Evolutionary conservation across 2,797 vertebrate species (phyloP), one percentile per base, ranked within the genome.

Genomic region (Bradypus variegatus): DNA sequence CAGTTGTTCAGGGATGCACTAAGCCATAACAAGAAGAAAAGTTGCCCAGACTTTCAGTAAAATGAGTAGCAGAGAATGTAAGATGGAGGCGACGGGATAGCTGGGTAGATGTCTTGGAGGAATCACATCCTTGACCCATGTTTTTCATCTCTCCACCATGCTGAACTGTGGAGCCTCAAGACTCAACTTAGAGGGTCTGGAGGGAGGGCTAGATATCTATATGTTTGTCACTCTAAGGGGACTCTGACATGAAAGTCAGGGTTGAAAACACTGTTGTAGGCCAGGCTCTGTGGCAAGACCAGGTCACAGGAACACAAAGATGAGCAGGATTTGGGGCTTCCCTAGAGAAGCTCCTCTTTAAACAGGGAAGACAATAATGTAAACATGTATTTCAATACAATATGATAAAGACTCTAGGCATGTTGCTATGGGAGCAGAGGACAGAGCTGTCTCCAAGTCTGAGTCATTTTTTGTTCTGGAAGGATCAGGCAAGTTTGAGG

Each of bases 1-100:
- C 41, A 27, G 0, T 50, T 80, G 21, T 72, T 87, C 64, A 1
- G 12, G 18, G 29, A 33, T 33, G 58, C 21, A 58, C 23, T 58
- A 23, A 7, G 19, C 58, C 58, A 58, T 58, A 31, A 41, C 31
- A 69, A 21, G 87, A 72, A 78, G 45, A 86, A 90, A 88, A 12
- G 2, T 36, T 88, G n/a, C 33, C 15, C 18, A n/a, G 5, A 50
- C 48, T 45, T 45, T 75, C 23, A 62, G 25, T 75, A 76, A 58
- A 83, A 50, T 25, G 23, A 72, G 23, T 19, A 41, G 23, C n/a
- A 76, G 60, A 31, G 31, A 86, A n/a, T 83, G 58, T 50, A 50
- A 0, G 7, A 23, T 15, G 31, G 7, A 23, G 21, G 36, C 3
- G 69, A 8, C 0, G 29, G 36, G 45, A 55, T n/a, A 0, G 2